Conservation (phyloP, 2,888 invertebrate genomes). For the Liodrosophila aerea region DNA sequence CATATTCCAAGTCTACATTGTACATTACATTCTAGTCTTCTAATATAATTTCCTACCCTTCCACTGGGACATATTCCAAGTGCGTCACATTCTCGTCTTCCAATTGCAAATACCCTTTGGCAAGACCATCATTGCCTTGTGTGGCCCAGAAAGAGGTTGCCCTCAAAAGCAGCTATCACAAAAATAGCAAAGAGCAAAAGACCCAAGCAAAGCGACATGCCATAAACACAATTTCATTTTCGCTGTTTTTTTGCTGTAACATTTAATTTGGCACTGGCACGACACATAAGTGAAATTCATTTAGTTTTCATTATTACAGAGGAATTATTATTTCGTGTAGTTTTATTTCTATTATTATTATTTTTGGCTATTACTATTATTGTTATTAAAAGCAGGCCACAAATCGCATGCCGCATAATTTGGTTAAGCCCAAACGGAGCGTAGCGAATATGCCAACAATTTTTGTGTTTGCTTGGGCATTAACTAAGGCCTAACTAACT, state of each 20-base stretch:
- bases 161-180: conserved; percentile 46
- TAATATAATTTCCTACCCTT: too few relatives aligned
- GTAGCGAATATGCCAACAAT: conserved; percentile 25
- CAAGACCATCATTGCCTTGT: conserved; percentile 49
- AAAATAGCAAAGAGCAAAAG: conserved; percentile 38
- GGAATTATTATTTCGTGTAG: conserved; percentile 31
- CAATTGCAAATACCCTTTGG: too few relatives aligned
- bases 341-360: conserved; percentile 15
- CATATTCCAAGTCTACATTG: too few relatives aligned
- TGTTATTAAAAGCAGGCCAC: conserved; percentile 59
- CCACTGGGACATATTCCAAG: too few relatives aligned
- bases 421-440: conserved; percentile 48
- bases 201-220: conserved; percentile 55
- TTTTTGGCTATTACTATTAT: conserved; percentile 23
- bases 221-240: conserved; percentile 47
- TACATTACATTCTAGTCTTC: too few relatives aligned
- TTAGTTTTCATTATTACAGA: conserved; percentile 66
- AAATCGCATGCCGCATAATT: conserved; percentile 66
- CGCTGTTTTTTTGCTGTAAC: conserved; percentile 37
- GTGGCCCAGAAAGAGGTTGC: conserved; percentile 64
- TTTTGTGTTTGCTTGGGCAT: conserved; percentile 23
- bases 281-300: conserved; percentile 76
- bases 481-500: conserved; percentile 20
- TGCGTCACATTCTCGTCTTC: too few relatives aligned
- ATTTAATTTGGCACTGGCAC: conserved; percentile 72